Percentiles rank a stretch among this genome's conserved stretches.
Conservation (phyloP, 2,113 vertebrate species). For the Phyllostomus discolor region DNA sequence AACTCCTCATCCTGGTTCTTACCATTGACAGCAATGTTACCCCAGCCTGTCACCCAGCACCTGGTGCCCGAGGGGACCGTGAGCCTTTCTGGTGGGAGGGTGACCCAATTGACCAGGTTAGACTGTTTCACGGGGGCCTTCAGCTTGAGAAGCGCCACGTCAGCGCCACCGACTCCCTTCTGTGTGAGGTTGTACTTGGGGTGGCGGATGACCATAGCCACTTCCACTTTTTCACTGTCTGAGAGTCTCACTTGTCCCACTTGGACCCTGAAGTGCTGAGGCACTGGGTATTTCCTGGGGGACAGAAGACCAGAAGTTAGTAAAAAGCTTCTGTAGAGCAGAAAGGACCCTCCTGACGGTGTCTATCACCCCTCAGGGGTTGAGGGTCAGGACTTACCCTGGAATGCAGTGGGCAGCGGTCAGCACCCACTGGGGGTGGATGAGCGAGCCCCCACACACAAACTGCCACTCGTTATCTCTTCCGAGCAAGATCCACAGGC, state of each 20-base stretch:
- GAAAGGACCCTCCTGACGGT: not conserved
- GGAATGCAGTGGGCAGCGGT: not conserved
- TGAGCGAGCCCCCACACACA: not conserved
- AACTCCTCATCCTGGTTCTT: not conserved
- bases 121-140: fast-evolving
- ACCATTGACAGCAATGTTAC: fast-evolving
- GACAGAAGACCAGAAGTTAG: not conserved
- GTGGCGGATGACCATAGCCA: not conserved
- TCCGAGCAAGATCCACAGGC: fast-evolving
- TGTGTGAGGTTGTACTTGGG: not conserved
- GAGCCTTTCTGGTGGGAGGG: not conserved
- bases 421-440: not conserved
- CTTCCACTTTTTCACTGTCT: fast-evolving
- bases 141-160: not conserved
- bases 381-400: not conserved
- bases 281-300: not conserved
- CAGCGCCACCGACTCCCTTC: fast-evolving
- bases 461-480: fast-evolving
- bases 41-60: not conserved
- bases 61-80: not conserved
- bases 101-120: not conserved
- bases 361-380: not conserved
- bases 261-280: not conserved
- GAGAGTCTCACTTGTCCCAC: not conserved
- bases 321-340: not conserved